Evolutionary conservation across 1,140 invertebrate genomes (phyloP).

Genomic region (Aphelinus certus): DNA sequence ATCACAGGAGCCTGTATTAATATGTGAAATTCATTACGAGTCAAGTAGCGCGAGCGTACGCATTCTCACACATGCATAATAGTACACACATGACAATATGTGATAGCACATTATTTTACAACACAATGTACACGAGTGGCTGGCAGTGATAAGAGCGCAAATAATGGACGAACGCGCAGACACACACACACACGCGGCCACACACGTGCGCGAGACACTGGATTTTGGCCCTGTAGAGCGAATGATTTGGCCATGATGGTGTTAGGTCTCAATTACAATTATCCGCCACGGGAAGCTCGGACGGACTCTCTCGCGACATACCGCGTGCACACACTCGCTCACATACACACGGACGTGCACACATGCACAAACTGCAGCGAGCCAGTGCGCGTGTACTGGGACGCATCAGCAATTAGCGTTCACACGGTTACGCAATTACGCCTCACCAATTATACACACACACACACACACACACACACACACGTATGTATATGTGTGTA

Average conservation of each 20-base stretch:
- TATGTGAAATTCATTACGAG: not conserved
- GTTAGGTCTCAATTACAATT: slow-evolving; percentile 36
- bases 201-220: no score
- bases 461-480: slow-evolving; percentile 1
- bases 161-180: not conserved
- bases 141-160: no score
- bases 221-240: not conserved
- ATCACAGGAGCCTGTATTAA: no score
- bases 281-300: slow-evolving; percentile 8
- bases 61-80: not conserved
- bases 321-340: slow-evolving; percentile 16
- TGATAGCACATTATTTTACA: not conserved
- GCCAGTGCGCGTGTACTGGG: not conserved
- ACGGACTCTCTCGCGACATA: no score
- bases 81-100: not conserved
- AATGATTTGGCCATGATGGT: slow-evolving; percentile 18
- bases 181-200: not conserved
- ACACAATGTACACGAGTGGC: no score
- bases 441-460: slow-evolving; percentile 14
- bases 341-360: slow-evolving; percentile 6
- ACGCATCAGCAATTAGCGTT: slow-evolving; percentile 38
- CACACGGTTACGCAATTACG: slow-evolving; percentile 40
- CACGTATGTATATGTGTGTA: slow-evolving; percentile 15
- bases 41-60: not conserved
- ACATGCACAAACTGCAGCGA: no score